Evolutionary conservation across 2,888 invertebrate species (phyloP), one percentile per base, ranked within the genome.

Genomic region (Stramonita haemastoma): DNA sequence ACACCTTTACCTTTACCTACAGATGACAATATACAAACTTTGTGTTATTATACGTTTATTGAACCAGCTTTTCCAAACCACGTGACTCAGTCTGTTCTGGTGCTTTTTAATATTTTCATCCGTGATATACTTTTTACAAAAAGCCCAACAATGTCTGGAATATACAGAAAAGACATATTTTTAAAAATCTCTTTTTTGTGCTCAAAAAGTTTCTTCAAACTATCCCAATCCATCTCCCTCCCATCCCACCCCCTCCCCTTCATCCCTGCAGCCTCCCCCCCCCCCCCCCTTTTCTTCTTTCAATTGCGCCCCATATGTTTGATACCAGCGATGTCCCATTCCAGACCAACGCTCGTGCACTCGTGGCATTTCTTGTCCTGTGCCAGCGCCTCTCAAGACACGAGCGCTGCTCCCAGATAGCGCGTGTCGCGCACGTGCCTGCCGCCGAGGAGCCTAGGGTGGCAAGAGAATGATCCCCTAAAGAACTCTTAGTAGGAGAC

Each of bases 351-450:
- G 66, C 60, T 34, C 73, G 32, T 70, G 56, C 85, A 85, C 89
- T 46, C 84, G 8, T 89, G 89, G 70, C 85, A 89, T 89, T 85
- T 89, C 89, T 89, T 73, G 60, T 19, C 84, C 85, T 34, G 13
- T 56, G 32, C 17, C 85, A 36, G 89, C 34, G 29, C 32, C 85
- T 70, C 84, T 29, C 57, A 56, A n/a, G 56, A 85, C 89, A 85
- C 84, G 57, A 85, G 85, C 85, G 15, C 13, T 15, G 85, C 77
- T 11, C 89, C 89, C 60, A 60, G 70, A 34, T 66, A 56, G 77
- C 89, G 84, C 89, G 89, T 89, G 89, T 56, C 66, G 8, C 29
- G 89, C 89, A 89, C 89, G 89, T 89, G 89, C 89, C 84, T 6
- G 32, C 34, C 66, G 86, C 26, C 86, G 70, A 73, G 73, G 26